Evolutionary conservation across 2,797 vertebrate genomes (phyloP), one percentile per base, ranked within the genome.

Genomic region (Sarcoramphus papa): DNA sequence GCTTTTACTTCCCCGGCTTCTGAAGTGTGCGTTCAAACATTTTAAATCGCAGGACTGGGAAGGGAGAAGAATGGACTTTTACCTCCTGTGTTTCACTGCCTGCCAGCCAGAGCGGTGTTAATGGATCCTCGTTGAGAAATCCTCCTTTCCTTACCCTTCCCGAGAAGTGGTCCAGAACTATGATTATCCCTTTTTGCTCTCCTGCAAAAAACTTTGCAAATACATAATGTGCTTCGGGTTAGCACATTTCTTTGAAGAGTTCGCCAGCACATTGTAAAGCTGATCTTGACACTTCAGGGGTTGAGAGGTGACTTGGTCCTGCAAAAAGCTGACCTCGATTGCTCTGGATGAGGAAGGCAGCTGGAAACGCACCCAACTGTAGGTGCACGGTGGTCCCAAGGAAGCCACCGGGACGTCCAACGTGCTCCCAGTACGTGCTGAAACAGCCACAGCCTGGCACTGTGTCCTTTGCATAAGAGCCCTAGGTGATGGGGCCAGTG

Each of bases 51-150:
- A 89, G 96, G 87, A 93, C 85, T 80, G 93, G 92, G 89, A 93
- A 94, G 57, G 78, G 18, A 93, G 56, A 92, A 95, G 87, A 96
- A 95, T 81, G 92, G 93, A 95, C 95, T 88, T 93, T 79, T 93
- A 83, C 92, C 92, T 91, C 94, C 77, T 82, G 45, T 69, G 82
- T 82, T 90, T 81, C 86, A 28, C 77, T 40, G 81, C 83, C 91
- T 90, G 76, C 40, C 87, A 96, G 91, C 19, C 30, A 0, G 43
- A 90, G 45, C 3, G 0, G 60, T 62, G 67, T 85, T 95, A 94
- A 95, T 57, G 54, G 83, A 92, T 73, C 67, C 75, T 80, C 41
- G 20, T 28, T 37, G 77, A 95, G 80, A 53, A 90, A 88, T 25
- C 20, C 73, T 87, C 45, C 31, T 83, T 93, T 80, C 65, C 88